Evolutionary conservation across 2,888 invertebrate genomes (phyloP).

Genomic region (Ormyrus thymus): DNA sequence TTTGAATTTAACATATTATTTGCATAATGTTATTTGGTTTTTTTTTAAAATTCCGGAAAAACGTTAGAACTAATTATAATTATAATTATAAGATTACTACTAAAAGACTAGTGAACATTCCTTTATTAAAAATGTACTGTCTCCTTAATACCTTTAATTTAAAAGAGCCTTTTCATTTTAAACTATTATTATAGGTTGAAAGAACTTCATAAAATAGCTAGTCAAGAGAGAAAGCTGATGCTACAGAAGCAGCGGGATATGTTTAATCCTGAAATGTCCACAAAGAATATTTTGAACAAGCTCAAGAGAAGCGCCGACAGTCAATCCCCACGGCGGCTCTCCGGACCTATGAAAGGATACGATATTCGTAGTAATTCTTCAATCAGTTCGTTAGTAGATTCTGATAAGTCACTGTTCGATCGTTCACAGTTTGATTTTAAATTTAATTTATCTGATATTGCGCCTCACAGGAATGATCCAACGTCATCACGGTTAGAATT

Average conservation of each 20-base stretch:
- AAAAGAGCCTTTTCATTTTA: not conserved
- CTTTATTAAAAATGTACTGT: not conserved
- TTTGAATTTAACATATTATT: not conserved
- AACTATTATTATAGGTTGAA: slow-evolving; percentile 72
- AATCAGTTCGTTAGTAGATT: slow-evolving; percentile 72
- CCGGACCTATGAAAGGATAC: slow-evolving; percentile 77
- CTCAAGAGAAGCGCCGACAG: slow-evolving; percentile 75
- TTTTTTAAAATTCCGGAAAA: not conserved
- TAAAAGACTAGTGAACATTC: not conserved
- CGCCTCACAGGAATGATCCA: slow-evolving; percentile 60
- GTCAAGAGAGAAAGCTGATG: slow-evolving; percentile 77
- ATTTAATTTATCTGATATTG: slow-evolving; percentile 62
- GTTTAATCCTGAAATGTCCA: slow-evolving; percentile 77
- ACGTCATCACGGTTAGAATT: slow-evolving; percentile 55
- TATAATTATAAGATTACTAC: not conserved
- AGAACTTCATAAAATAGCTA: slow-evolving; percentile 77
- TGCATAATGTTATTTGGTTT: not conserved
- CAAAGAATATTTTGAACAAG: slow-evolving; percentile 76
- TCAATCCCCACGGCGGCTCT: slow-evolving; percentile 73
- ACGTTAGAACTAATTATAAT: not conserved
- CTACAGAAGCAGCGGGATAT: slow-evolving; percentile 77
- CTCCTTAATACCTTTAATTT: not conserved
- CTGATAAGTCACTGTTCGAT: slow-evolving; percentile 72
- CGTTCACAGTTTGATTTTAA: slow-evolving; percentile 66
- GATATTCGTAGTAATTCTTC: slow-evolving; percentile 75